Conservation (phyloP, 1,140 invertebrate species). For the Anadara kagoshimensis region DNA sequence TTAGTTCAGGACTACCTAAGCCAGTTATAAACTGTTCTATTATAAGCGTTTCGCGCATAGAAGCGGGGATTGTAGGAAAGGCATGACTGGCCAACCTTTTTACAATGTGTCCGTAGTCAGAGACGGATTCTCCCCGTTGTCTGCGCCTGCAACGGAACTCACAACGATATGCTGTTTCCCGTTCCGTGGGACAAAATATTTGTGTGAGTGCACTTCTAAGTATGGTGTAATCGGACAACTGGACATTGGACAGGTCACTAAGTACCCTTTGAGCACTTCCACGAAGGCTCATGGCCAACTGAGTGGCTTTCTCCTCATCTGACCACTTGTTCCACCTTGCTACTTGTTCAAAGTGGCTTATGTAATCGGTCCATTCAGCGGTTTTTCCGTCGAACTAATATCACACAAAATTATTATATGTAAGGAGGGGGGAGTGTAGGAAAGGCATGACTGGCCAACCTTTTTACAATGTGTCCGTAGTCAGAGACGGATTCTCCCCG, state of each 20-base stretch:
- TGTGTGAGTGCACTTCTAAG: not conserved
- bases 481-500: constrained; percentile 18
- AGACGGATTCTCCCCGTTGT: constrained; percentile 16
- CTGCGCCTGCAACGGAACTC: constrained; percentile 34
- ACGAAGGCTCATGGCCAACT: not conserved
- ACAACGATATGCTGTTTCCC: constrained; percentile 31
- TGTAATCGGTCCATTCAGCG: constrained; percentile 24
- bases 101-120: constrained; percentile 32
- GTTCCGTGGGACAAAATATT: constrained; percentile 33
- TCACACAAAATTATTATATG: no score
- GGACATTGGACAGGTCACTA: not conserved
- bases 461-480: constrained; percentile 29
- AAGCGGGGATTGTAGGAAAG: constrained; percentile 25
- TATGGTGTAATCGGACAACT: not conserved
- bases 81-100: constrained; percentile 30
- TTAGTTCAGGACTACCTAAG: constrained; percentile 17
- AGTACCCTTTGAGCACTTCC: constrained; percentile 2
- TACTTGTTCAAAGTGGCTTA: constrained; percentile 32
- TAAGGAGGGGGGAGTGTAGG: constrained; percentile 27
- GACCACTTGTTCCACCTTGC: constrained; percentile 26
- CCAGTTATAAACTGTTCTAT: constrained; percentile 28
- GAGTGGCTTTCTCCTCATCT: not conserved
- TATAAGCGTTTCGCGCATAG: not conserved
- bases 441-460: constrained; percentile 18
- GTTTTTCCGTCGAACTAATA: constrained; percentile 22